Base-by-base conservation (phyloP, 1,140 invertebrate species). In the Drosophila ananassae region DNA sequence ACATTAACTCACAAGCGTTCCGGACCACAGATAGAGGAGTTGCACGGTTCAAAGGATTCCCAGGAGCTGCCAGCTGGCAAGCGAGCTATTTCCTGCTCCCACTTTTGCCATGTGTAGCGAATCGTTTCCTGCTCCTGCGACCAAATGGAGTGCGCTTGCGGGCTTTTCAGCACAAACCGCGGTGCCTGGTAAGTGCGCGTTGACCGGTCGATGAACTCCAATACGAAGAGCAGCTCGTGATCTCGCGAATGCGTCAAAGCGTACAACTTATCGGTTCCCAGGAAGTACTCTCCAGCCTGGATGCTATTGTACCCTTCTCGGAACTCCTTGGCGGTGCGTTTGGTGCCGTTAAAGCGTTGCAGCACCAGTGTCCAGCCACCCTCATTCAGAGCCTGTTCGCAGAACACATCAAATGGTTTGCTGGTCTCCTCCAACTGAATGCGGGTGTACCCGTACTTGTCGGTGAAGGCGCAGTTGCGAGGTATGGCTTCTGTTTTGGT, bases 261-360 rank as follows among this genome's bases (percentile, higher is more conserved):
- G 39, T 73, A 73, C 2, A 73, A 34, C 10, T 73, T 71, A 10
- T 73, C 64, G 5, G 71, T 73, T 21, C 71, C 66, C 51, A 73
- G 41, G 30, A 73, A 73, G 47, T 73, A 73, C 13, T 73, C 69
- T 0, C 69, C 69, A 0, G 24, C 69, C 7, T 17, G 54, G n/a
- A 71, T 51, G 32, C 69, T 73, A 21, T 48, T 73, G 56, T 73
- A 73, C 4, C 66, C 71, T 1, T 44, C 32, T 0, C 66, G 64
- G 25, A 41, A 55, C 24, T 73, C 71, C 30, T 69, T 39, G 0
- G 64, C 64, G 0, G 64, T 34, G n/a, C 64, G 64, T 2, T 9
- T 7, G 2, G 71, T 69, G 9, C 56, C 71, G 13, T 73, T 71
- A n/a, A 69, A 69, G 24, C 64, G 50, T 24, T 73, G 64, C 2